Evolutionary conservation across 2,797 vertebrate species (phyloP).

Genomic region (Cephalopachus bancanus): DNA sequence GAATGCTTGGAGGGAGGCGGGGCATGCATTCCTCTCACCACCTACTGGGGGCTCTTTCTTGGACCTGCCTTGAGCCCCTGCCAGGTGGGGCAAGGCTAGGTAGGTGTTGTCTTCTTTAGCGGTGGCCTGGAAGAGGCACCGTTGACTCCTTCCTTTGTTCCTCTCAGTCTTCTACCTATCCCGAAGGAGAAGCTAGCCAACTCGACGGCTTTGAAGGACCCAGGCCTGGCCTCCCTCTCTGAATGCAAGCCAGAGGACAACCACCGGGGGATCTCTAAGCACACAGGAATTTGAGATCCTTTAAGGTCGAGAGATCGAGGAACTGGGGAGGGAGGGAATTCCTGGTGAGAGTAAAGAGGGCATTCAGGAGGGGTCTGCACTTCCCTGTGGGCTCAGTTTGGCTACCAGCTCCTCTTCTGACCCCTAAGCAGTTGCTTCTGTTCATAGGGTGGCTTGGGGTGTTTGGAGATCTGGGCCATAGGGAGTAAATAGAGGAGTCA

Average conservation of each 20-base stretch:
- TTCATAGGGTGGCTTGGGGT: background rate
- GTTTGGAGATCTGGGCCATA: background rate
- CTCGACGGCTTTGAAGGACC: background rate
- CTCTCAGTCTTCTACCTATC: background rate
- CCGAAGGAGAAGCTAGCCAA: slow-evolving; percentile 36
- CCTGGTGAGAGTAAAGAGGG: background rate
- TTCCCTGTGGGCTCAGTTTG: background rate
- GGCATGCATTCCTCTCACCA: background rate
- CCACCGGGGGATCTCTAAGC: slow-evolving; percentile 36
- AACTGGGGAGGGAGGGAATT: background rate
- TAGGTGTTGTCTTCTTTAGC: background rate
- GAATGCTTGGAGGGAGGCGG: background rate
- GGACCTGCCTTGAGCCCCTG: background rate
- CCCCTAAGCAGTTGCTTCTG: background rate
- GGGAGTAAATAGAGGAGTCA: background rate
- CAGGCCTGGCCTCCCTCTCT: background rate
- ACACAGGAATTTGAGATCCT: slow-evolving; percentile 1
- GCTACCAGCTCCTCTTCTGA: background rate
- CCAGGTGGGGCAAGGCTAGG: background rate
- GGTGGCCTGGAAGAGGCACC: background rate
- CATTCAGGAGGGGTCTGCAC: background rate
- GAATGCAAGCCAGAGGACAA: background rate
- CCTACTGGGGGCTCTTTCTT: background rate
- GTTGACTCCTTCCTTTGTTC: slow-evolving; percentile 53
- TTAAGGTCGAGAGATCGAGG: background rate